phyloP scores from a whole-genome alignment of 2,113 vertebrate genomes.

The Patagioenas fasciata region DNA sequence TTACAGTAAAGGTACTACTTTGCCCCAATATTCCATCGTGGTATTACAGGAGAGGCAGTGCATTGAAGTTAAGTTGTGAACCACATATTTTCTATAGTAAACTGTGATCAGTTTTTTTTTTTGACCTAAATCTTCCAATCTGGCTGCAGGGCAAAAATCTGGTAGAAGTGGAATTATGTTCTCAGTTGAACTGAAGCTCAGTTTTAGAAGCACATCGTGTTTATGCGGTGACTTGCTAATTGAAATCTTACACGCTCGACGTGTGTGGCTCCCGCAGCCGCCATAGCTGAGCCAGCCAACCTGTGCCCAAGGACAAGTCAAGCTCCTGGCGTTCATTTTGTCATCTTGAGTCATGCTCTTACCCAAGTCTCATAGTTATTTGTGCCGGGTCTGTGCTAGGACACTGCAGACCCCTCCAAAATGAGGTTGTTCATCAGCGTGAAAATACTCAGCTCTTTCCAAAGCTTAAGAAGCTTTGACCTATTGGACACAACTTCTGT shows the following conservation, averaged over 20 bases:
- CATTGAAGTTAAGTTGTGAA: background rate
- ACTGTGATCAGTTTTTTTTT: background rate
- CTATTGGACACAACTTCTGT: background rate
- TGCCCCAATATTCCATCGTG: background rate
- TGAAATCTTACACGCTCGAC: background rate
- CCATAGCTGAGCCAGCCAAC: background rate
- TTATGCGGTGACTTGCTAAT: background rate
- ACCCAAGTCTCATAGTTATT: background rate
- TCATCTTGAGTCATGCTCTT: background rate
- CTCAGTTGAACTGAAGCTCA: background rate
- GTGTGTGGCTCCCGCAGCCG: background rate
- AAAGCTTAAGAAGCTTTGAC: background rate
- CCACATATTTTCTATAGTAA: background rate
- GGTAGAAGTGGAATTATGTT: background rate
- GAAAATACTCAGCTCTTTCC: background rate
- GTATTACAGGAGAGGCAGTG: background rate
- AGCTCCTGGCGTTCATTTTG: background rate
- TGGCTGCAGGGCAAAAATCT: background rate
- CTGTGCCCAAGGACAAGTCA: background rate
- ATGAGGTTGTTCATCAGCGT: background rate
- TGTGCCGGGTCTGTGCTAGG: no score
- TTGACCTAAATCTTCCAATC: background rate
- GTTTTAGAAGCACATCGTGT: background rate
- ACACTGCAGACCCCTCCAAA: background rate
- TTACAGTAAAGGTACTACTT: background rate